Evolutionary conservation across 1,140 invertebrate species (phyloP).

Genomic region (Ips nitidus): DNA sequence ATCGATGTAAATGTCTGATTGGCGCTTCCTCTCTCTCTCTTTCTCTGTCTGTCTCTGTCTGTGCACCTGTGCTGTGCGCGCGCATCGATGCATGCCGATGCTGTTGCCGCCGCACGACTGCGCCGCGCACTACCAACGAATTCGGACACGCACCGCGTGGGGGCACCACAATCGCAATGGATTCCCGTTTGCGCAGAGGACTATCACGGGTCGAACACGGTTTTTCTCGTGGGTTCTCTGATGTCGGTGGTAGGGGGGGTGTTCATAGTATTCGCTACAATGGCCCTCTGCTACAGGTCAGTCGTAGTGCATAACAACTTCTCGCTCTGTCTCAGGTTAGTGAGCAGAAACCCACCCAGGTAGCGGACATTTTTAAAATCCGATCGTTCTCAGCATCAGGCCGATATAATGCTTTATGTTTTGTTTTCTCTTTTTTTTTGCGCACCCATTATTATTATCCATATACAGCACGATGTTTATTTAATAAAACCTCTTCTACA

Average conservation of each 20-base stretch:
- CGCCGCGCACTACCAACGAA: conserved; percentile 31
- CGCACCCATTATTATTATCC: conserved; percentile 1
- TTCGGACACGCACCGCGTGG: conserved; percentile 46
- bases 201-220: conserved; percentile 92
- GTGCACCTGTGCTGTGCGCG: too few relatives aligned
- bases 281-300: conserved; percentile 99
- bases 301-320: conserved; percentile 97
- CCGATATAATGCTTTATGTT: conserved; percentile 43
- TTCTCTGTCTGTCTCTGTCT: conserved; percentile 44
- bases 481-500: neutral
- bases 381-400: conserved; percentile 32
- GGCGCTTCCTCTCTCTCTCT: conserved; percentile 52
- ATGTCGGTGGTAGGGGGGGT: conserved; percentile 98
- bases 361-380: conserved; percentile 49
- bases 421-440: conserved; percentile 17
- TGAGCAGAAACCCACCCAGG: conserved; percentile 57
- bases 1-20: conserved; percentile 47
- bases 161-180: conserved; percentile 40
- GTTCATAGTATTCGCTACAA: conserved; percentile 96
- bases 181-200: conserved; percentile 67
- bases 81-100: conserved; percentile 34
- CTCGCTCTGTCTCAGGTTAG: conserved; percentile 95
- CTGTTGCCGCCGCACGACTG: conserved; percentile 24
- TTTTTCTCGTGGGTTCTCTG: conserved; percentile 95
- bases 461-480: neutral